Base-by-base conservation (phyloP, 2,113 vertebrate genomes). In the Rattus rattus region DNA sequence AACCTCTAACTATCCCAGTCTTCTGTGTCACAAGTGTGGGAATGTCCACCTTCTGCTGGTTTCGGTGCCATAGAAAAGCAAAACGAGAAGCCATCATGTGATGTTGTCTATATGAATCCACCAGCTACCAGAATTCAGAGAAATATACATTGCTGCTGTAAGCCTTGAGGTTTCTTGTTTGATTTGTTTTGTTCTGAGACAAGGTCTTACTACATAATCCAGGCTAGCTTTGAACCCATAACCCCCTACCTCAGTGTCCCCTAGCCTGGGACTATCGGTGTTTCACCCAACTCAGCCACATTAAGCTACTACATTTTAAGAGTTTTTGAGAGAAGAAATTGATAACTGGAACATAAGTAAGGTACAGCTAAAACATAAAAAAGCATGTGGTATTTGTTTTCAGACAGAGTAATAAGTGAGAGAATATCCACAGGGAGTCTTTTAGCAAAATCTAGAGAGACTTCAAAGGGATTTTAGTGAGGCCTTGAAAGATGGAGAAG, bases 321-420 rank as follows among this genome's bases (percentile, higher is more conserved):
- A 80, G 14, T 81, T 92, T 96, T 91, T 43, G 79, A n/a, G 90
- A 95, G 72, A 56, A 91, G 49, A 61, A 88, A 43, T 81, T 94
- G 54, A 90, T 95, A 88, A 70, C 8, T 84, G 76, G 30, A 75
- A 80, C n/a, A 85, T 54, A 90, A 90, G 61, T 63, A 76, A 96
- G 52, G 20, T 77, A 49, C 63, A 85, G 43, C 76, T 88, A 8
- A 88, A 88, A 70, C 54, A 87, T 87, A 95, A 94, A 95, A 75
- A 75, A 92, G 56, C 59, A 70, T 80, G 59, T 75, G 80, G 19
- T 67, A 93, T 84, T 95, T 96, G 86, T 75, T 96, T 90, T 96
- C 47, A 43, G 86, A 91, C 20, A 5, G 49, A 33, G 70, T 43
- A 92, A 72, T 94, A 39, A 90, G 56, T 63, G 54, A 87, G 93